phyloP scores from a whole-genome alignment of 2,888 invertebrate genomes.

The Drosophila neotestacea region DNA sequence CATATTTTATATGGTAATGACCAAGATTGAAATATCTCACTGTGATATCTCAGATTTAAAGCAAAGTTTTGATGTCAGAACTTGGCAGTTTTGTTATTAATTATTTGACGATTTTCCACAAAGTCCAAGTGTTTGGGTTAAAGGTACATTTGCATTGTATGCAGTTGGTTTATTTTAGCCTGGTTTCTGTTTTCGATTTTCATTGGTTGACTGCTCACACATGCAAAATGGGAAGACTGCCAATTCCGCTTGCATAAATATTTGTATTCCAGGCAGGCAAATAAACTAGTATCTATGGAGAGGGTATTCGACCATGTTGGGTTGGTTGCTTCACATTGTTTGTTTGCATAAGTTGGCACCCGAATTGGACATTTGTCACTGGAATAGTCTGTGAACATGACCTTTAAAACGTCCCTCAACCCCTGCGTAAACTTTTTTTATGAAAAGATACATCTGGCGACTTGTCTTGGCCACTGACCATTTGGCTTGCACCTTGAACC shows the following conservation, averaged over 20 bases:
- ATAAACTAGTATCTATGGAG: slow-evolving; percentile 38
- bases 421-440: slow-evolving; percentile 31
- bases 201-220: slow-evolving; percentile 25
- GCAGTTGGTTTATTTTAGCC: slow-evolving; percentile 3
- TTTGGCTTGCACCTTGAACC: slow-evolving; percentile 6
- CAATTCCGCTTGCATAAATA: slow-evolving; percentile 38
- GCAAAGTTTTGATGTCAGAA: too few species aligned
- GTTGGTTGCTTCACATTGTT: slow-evolving; percentile 23
- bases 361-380: slow-evolving; percentile 49
- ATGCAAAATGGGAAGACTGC: slow-evolving; percentile 33
- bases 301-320: neutral
- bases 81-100: too few species aligned
- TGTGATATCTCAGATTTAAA: too few species aligned
- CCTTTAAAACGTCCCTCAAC: slow-evolving; percentile 13
- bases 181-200: slow-evolving; percentile 25
- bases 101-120: too few species aligned
- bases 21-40: too few species aligned
- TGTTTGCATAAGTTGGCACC: slow-evolving; percentile 48
- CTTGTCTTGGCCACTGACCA: too few species aligned
- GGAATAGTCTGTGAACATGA: slow-evolving; percentile 9
- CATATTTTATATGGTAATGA: too few species aligned
- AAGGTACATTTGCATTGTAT: slow-evolving; percentile 33
- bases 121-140: too few species aligned
- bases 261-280: slow-evolving; percentile 26
- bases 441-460: slow-evolving; percentile 21